Conservation (phyloP, 2,888 invertebrate genomes). For the Heteromyza rotundicornis region DNA sequence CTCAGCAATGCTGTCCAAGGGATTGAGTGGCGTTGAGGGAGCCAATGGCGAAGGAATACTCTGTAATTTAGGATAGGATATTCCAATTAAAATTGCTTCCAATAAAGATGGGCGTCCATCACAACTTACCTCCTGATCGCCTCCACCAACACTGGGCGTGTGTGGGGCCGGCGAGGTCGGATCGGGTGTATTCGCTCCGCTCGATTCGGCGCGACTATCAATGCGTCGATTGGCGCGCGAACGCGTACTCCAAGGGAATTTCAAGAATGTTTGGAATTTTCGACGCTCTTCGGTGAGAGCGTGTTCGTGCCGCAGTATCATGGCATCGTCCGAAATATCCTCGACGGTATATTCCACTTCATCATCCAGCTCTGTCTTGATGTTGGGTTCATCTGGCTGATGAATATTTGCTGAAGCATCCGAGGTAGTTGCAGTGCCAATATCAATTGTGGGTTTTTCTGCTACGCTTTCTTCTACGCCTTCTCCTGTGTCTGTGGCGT, state of each 20-base stretch:
- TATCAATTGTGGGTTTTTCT: background rate
- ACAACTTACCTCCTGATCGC: constrained; percentile 55
- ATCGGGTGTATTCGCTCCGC: constrained; percentile 78
- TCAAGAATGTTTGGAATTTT: constrained; percentile 65
- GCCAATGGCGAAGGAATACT: constrained; percentile 60
- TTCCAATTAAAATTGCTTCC: background rate
- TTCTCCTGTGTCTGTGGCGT: too few relatives aligned
- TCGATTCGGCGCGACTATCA: constrained; percentile 73
- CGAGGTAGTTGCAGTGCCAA: background rate
- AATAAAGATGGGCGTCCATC: background rate
- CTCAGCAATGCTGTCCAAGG: constrained; percentile 48
- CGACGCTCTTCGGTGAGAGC: constrained; percentile 74
- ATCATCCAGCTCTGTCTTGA: constrained; percentile 8
- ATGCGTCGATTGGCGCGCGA: constrained; percentile 70
- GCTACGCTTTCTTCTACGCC: background rate
- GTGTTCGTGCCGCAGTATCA: constrained; percentile 75
- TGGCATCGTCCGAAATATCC: constrained; percentile 80
- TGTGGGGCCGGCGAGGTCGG: constrained; percentile 68
- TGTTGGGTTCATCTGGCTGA: background rate
- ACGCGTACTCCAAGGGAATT: constrained; percentile 62
- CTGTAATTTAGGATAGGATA: constrained; percentile 39
- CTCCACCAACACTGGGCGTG: constrained; percentile 47
- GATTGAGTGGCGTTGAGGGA: constrained; percentile 47
- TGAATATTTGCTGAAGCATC: too few relatives aligned
- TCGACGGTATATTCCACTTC: constrained; percentile 66